These are phyloP conservation scores for Harpalus rubripes DNA, from an alignment of 2,888 invertebrate genomes.

Conservation along the genomic window DNA sequence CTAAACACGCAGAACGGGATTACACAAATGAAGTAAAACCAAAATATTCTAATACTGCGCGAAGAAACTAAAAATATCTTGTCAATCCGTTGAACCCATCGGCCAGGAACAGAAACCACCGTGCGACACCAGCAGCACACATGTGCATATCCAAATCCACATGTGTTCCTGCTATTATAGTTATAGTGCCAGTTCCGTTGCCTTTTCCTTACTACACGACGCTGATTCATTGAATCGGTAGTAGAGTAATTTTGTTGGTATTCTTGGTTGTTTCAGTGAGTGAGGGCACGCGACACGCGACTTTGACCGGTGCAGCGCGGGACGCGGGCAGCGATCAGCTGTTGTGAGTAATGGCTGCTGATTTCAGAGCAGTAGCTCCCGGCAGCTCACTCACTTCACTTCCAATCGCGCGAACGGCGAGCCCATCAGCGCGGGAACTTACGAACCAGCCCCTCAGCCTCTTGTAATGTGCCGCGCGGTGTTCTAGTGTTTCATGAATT, in stretches of 20 bases:
- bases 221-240: constrained; percentile 1
- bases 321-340: constrained; percentile 42
- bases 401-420: constrained; percentile 17
- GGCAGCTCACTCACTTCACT: constrained; percentile 49
- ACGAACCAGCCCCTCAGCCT: background rate
- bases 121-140: background rate
- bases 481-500: constrained; percentile 31
- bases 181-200: background rate
- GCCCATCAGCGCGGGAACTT: constrained; percentile 32
- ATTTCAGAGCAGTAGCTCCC: constrained; percentile 55
- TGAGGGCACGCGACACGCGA: constrained; percentile 1
- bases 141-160: background rate
- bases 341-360: constrained; percentile 47
- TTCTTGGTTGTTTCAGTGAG: constrained; percentile 25
- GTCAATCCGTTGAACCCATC: constrained; percentile 16
- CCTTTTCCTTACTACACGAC: background rate
- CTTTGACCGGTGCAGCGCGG: constrained; percentile 14
- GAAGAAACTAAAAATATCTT: constrained; percentile 12
- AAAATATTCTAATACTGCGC: constrained; percentile 29
- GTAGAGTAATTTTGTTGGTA: background rate
- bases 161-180: background rate
- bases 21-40: background rate
- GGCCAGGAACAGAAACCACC: background rate
- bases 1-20: background rate
- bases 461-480: constrained; percentile 24